A percentile compares a stretch with the other conserved stretches of the same genome.
Conservation (phyloP, 2,113 vertebrate genomes). For the Hippolais icterina region DNA sequence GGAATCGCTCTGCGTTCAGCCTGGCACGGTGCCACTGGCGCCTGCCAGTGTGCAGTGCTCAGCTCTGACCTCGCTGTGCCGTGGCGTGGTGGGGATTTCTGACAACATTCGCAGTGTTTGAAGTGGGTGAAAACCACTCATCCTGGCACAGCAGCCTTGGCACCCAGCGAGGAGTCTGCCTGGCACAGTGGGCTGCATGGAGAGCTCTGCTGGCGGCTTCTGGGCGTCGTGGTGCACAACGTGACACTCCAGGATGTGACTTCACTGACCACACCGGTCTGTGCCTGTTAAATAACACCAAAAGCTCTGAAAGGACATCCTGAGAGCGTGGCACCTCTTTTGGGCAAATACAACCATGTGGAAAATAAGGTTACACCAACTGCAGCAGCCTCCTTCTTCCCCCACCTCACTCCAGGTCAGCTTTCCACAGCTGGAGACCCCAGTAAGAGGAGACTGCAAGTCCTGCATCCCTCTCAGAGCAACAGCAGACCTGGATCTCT, state of each 20-base stretch:
- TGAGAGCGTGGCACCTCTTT: rapidly evolving
- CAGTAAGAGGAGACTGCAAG: neutral
- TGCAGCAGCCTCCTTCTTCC: neutral
- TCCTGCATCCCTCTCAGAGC: neutral
- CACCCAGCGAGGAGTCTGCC: neutral
- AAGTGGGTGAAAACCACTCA: neutral
- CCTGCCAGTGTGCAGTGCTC: neutral
- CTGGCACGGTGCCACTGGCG: slow-evolving; percentile 9
- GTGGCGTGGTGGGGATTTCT: neutral
- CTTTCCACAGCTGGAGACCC: neutral
- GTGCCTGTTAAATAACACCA: neutral
- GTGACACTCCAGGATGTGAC: rapidly evolving
- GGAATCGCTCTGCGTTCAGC: slow-evolving; percentile 27
- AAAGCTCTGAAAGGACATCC: neutral
- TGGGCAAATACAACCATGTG: neutral
- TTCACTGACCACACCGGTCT: rapidly evolving
- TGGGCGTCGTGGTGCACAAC: rapidly evolving
- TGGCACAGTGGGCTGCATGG: neutral
- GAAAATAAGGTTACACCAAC: neutral
- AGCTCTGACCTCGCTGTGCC: neutral
- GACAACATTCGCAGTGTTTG: neutral
- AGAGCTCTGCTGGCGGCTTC: neutral
- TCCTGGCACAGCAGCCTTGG: neutral
- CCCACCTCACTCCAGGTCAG: neutral
- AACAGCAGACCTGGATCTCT: neutral